Evolutionary conservation across 1,140 invertebrate genomes (phyloP).

Genomic region (Contarinia nasturtii): DNA sequence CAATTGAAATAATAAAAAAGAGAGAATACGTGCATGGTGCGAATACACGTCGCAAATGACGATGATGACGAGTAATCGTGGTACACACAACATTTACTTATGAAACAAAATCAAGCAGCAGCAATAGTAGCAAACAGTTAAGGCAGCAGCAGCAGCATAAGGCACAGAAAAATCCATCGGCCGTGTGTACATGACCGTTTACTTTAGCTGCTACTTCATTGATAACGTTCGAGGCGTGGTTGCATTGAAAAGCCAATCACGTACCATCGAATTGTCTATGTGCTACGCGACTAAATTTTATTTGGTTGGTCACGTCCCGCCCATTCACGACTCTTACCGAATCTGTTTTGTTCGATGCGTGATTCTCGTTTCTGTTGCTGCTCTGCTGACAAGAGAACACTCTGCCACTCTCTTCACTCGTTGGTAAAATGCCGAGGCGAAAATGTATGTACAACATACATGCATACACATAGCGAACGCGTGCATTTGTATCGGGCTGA

Average conservation of each 20-base stretch:
- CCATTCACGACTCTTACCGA: slow-evolving; percentile 20
- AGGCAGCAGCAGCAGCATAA: not conserved
- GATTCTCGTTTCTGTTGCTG: slow-evolving; percentile 21
- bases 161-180: not conserved
- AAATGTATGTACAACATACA: no score
- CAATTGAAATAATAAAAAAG: no score
- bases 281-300: slow-evolving; percentile 1
- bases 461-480: no score
- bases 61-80: not conserved
- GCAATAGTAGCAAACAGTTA: not conserved
- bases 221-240: slow-evolving; percentile 4
- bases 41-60: not conserved
- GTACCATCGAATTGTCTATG: slow-evolving; percentile 11
- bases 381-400: slow-evolving; percentile 7
- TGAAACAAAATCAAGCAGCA: not conserved
- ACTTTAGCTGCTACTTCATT: not conserved
- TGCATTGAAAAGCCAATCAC: slow-evolving; percentile 11
- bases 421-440: slow-evolving; percentile 15
- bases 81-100: not conserved
- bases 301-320: slow-evolving; percentile 19
- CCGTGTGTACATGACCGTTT: no score
- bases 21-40: no score
- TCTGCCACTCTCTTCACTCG: slow-evolving; percentile 22
- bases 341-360: slow-evolving; percentile 11
- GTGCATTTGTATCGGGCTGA: no score